These are phyloP conservation scores for Arion vulgaris DNA, from an alignment of 1,140 invertebrate genomes.

Conservation along the genomic window DNA sequence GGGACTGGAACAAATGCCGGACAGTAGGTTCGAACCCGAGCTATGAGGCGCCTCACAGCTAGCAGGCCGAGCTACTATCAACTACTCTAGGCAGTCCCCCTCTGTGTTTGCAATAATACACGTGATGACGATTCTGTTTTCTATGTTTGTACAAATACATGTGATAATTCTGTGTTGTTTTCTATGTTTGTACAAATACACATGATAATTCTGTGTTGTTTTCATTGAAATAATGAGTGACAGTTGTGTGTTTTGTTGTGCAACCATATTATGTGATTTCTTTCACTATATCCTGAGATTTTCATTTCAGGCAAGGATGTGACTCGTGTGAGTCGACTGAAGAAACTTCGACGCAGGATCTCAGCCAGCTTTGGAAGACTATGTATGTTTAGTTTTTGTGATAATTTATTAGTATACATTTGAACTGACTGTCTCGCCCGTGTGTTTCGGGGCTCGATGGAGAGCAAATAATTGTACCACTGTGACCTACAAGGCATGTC, in stretches of 20 bases:
- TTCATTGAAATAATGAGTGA: too few relatives aligned
- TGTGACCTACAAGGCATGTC: too few relatives aligned
- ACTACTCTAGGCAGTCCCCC: too few relatives aligned
- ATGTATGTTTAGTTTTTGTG: slow-evolving; percentile 55
- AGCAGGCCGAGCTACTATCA: too few relatives aligned
- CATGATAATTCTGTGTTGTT: neutral
- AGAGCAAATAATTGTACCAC: too few relatives aligned
- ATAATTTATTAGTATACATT: neutral
- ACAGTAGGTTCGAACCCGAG: too few relatives aligned
- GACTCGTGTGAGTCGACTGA: slow-evolving; percentile 58
- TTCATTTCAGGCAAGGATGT: slow-evolving; percentile 55
- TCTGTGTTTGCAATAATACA: neutral
- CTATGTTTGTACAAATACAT: neutral
- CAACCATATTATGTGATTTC: neutral
- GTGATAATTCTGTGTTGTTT: neutral
- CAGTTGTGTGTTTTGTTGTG: neutral
- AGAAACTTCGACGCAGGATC: slow-evolving; percentile 63
- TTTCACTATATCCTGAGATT: slow-evolving; percentile 2
- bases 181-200: neutral
- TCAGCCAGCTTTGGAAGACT: slow-evolving; percentile 67
- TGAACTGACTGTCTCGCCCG: too few relatives aligned
- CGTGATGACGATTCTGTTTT: neutral
- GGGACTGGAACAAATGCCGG: too few relatives aligned
- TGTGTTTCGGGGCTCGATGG: too few relatives aligned
- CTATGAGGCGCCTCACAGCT: too few relatives aligned